A percentile compares a stretch with the other conserved stretches of the same genome.
Evolutionary conservation across 64 coral and sea anemone species (phyloP).

Genomic region (Hydrozoanthus tunicans): DNA sequence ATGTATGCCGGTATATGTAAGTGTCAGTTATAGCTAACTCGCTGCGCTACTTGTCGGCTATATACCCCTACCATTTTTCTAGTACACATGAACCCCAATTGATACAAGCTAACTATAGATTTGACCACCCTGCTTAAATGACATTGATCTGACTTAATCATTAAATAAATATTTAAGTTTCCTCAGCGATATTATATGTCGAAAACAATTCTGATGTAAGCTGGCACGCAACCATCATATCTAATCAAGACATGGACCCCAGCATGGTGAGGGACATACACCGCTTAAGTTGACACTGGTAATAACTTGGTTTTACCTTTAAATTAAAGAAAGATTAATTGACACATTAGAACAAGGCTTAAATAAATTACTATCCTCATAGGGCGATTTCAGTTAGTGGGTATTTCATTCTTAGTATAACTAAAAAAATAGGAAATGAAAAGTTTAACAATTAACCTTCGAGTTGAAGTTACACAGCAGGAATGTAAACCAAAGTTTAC

Average conservation of each 20-base stretch:
- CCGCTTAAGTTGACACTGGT: conserved; percentile 24
- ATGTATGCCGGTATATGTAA: background rate
- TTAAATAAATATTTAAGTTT: conserved; percentile 7
- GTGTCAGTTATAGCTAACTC: background rate
- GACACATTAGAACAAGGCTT: conserved; percentile 41
- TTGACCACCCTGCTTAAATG: background rate
- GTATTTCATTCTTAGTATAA: conserved; percentile 50
- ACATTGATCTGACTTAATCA: conserved; percentile 5
- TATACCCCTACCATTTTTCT: background rate
- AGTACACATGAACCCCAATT: background rate
- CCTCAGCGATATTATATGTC: background rate
- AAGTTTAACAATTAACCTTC: conserved; percentile 20
- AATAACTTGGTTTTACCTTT: conserved; percentile 49
- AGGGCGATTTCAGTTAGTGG: conserved; percentile 43
- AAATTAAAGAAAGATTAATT: conserved; percentile 23
- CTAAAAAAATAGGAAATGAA: conserved; percentile 12
- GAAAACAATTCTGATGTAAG: background rate
- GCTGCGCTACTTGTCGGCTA: background rate
- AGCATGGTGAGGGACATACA: conserved; percentile 37
- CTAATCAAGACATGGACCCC: background rate
- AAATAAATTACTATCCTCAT: conserved; percentile 56
- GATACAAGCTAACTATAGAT: conserved; percentile 8
- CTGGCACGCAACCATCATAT: conserved; percentile 3
- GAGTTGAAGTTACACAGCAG: conserved; percentile 38
- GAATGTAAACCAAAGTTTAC: conserved; percentile 24